phyloP scores from a whole-genome alignment of 30 jellyfish, hydroid and myxozoan species.

The Pelagia noctiluca region DNA sequence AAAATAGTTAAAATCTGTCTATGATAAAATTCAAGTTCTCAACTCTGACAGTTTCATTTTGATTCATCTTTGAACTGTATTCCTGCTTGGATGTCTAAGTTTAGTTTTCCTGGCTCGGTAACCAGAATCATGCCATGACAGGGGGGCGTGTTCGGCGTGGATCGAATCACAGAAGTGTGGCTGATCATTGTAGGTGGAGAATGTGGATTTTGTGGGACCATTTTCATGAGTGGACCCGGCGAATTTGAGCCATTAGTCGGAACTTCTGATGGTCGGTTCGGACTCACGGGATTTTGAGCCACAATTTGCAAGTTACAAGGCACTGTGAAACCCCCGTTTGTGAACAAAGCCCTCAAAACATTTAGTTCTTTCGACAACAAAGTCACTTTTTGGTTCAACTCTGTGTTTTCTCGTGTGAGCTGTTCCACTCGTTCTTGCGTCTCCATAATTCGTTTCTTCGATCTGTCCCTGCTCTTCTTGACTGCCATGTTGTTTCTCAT shows the following conservation, averaged over 20 bases:
- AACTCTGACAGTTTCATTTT: too few species aligned
- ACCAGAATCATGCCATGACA: conserved; percentile 75
- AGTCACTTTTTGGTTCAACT: conserved; percentile 86
- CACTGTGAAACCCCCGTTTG: conserved; percentile 96
- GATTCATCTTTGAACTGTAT: conserved; percentile 58
- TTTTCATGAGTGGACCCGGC: neutral
- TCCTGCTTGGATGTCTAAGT: conserved; percentile 68
- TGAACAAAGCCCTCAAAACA: conserved; percentile 91
- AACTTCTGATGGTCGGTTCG: neutral
- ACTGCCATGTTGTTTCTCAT: conserved; percentile 94
- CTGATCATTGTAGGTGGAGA: too few species aligned
- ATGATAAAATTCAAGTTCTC: too few species aligned
- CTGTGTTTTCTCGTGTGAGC: conserved; percentile 89
- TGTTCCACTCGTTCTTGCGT: conserved; percentile 97
- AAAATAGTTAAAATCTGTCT: too few species aligned
- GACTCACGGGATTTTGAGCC: conserved; percentile 56
- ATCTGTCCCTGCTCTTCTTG: conserved; percentile 92
- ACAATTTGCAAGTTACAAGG: conserved; percentile 91
- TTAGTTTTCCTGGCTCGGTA: conserved; percentile 70
- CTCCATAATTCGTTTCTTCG: conserved; percentile 85
- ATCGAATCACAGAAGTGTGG: conserved; percentile 67
- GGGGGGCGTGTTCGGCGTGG: conserved; percentile 52
- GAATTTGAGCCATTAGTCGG: neutral
- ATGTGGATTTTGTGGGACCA: neutral
- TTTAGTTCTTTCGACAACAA: conserved; percentile 88